Conservation (phyloP, 1,140 invertebrate genomes). For the Stegodyphus mimosarum region DNA sequence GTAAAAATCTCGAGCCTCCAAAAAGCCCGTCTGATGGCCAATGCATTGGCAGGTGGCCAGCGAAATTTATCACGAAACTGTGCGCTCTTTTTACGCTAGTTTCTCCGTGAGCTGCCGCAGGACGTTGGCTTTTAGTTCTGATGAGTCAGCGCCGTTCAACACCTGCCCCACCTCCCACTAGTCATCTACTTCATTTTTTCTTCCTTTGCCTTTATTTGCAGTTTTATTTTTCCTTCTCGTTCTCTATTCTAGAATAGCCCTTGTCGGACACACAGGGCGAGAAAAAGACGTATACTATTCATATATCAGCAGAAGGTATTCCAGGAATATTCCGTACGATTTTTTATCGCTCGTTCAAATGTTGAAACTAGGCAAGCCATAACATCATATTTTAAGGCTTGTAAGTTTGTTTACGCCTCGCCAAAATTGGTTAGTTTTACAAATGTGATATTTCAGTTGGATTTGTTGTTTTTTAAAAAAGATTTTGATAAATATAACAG, state of each 20-base stretch:
- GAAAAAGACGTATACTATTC: conserved; percentile 9
- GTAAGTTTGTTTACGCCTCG: too few relatives aligned
- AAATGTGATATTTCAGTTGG: too few relatives aligned
- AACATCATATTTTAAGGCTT: too few relatives aligned
- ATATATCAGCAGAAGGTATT: too few relatives aligned
- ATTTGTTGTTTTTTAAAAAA: too few relatives aligned
- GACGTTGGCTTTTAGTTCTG: conserved; percentile 49
- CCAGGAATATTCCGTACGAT: too few relatives aligned
- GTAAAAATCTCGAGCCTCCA: too few relatives aligned
- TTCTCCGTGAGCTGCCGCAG: background rate
- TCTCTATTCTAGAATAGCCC: background rate
- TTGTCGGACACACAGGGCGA: conserved; percentile 43
- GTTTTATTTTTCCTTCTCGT: conserved; percentile 18
- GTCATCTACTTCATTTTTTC: background rate
- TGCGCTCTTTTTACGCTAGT: background rate
- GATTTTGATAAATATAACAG: too few relatives aligned
- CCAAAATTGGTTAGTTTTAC: too few relatives aligned
- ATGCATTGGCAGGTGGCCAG: conserved; percentile 48
- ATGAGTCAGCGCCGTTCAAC: conserved; percentile 26
- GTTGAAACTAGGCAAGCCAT: too few relatives aligned
- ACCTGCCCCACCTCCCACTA: too few relatives aligned
- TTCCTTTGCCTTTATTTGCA: conserved; percentile 1
- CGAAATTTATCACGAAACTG: conserved; percentile 15
- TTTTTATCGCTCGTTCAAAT: too few relatives aligned
- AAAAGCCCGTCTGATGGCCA: conserved; percentile 29